Evolutionary conservation across 1,140 invertebrate species (phyloP), one percentile per base, ranked within the genome.

Genomic region (Aphelinus certus): DNA sequence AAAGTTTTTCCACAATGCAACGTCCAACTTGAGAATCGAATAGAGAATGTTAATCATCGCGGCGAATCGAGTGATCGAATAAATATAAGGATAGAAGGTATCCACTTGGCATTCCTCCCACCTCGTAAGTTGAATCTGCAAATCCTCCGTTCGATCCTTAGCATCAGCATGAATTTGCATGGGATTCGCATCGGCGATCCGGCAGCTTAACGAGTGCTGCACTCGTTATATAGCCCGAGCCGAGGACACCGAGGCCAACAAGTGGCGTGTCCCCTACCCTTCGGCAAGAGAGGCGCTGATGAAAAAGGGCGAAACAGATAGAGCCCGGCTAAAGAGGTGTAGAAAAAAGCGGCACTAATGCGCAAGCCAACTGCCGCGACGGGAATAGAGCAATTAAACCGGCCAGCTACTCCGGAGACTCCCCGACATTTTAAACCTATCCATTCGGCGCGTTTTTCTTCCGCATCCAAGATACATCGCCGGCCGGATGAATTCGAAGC

Each of bases 381-480:
- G 61, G 51, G 51, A 49, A 58, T 49, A 43, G 47, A 57, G 55
- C 61, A 72, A 72, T 72, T 72, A 72, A 64, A 64, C 47, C 51
- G 26, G 26, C 65, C 7, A 48, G 45, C 45, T 26, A 68, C 66
- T 68, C 46, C 48, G 51, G 7, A 55, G 6, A 55, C 9, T 10
- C 7, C 43, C 63, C 56, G 49, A 48, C 7, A 48, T 63, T 71
- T 71, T 71, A 56, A 26, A 64, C 42, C 61, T 10, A 71, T 71
- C 64, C 51, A 53, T 57, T 42, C 45, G 49, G 45, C 42, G 61
- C 51, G 53, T 71, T 71, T 71, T 64, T 60, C 42, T 71, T 42
- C 7, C 60, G 7, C n/a, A 10, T 26, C 7, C 42, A 1, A 26
- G 1, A 9, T 51, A 48, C 5, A 5, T 53, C 46, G 9, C 46